Percentiles rank a stretch among this genome's conserved stretches.
phyloP scores from a whole-genome alignment of 2,113 vertebrate species.

The Chlorodrepanis virens region DNA sequence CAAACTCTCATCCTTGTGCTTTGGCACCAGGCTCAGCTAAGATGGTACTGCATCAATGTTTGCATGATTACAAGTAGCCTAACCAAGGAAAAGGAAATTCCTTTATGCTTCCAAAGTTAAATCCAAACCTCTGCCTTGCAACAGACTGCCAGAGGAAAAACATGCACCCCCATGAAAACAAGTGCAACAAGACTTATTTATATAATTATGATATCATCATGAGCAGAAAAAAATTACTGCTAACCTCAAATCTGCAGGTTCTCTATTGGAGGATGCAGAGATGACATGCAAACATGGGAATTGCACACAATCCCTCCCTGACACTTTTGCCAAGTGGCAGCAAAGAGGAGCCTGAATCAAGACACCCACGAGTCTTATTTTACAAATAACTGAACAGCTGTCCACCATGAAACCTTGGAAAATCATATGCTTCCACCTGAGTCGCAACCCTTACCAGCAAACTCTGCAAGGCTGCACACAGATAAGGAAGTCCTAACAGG shows the following conservation, averaged over 20 bases:
- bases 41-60: not conserved
- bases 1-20: not conserved
- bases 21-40: not conserved
- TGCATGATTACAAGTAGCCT: not conserved
- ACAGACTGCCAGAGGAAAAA: not conserved
- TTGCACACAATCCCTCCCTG: not conserved
- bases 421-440: not conserved
- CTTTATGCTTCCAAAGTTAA: not conserved
- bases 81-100: not conserved
- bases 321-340: not conserved
- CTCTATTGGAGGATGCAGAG: not conserved
- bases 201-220: not conserved
- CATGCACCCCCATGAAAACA: not conserved
- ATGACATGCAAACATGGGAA: not conserved
- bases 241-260: not conserved
- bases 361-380: not conserved
- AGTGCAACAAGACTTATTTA: fast-evolving
- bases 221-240: not conserved
- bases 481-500: not conserved
- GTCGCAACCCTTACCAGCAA: not conserved
- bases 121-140: not conserved
- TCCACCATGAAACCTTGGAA: not conserved
- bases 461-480: not conserved
- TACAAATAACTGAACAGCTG: not conserved
- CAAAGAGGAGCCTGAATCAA: not conserved